Base-by-base conservation (phyloP, 53 echinoderm and acorn worm genomes). In the Henricia sp. region DNA sequence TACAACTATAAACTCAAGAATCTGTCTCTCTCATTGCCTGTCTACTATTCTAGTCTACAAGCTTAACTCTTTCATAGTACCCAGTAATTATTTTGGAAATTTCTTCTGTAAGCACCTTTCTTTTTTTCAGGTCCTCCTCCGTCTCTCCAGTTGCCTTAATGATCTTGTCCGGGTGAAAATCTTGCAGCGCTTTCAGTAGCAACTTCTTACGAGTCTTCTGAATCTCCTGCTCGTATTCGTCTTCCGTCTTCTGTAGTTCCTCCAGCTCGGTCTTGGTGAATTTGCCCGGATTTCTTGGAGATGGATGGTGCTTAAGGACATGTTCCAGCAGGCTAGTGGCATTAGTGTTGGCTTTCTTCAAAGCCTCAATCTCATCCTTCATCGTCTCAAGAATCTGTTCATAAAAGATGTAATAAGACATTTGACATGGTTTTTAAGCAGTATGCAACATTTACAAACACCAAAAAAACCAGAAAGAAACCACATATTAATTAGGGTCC, bases 31-130 rank as follows among this genome's bases (percentile, higher is more conserved):
- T n/a, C n/a, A 13, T 44, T 44, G 44, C 44, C 6, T 44, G 44
- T 44, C 13, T 44, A 6, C 44, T 44, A n/a, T n/a, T 44, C 13
- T 9, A 44, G 44, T 44, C 44, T 44, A n/a, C 54, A 21, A 71
- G 44, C 17, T 71, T 71, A 29, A 71, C 26, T 14, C 32, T 11
- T 34, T 71, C 71, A 50, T 71, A 71, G 2, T 71, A 71, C 0
- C 25, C 6, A 3, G 71, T 71, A 26, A 71, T 50, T 50, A 71
- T 71, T 28, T 71, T 71, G 25, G 46, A 20, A 43, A 71, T 71
- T 50, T 71, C 71, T 50, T 71, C 71, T 4, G 25, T 25, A 6
- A 71, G 48, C 0, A 71, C 71, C 71, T 71, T 71, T 1, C 71
- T 24, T 3, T 71, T 71, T 1, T 71, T 28, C 26, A 24, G 23